phyloP scores from a whole-genome alignment of 2,888 invertebrate species.

The Mongoloraphidia duomilia region DNA sequence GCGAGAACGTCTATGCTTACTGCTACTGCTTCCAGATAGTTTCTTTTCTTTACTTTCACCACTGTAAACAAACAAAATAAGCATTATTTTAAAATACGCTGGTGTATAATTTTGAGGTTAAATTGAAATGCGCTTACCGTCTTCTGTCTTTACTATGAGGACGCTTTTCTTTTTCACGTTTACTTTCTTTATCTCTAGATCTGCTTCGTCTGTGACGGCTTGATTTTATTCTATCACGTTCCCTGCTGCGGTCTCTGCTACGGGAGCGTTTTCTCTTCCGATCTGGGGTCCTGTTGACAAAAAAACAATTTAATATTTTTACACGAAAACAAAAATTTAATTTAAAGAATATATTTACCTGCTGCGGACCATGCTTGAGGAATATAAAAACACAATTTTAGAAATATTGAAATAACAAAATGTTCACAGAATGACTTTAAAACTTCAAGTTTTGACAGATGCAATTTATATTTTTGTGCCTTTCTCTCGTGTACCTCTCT shows the following conservation, averaged over 20 bases:
- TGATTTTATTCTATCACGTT: slow-evolving; percentile 41
- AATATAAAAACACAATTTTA: too few relatives aligned
- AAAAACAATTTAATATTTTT: too few relatives aligned
- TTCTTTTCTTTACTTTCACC: slow-evolving; percentile 49
- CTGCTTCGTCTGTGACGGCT: slow-evolving; percentile 49
- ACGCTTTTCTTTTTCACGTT: slow-evolving; percentile 22
- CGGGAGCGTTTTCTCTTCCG: slow-evolving; percentile 6
- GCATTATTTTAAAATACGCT: slow-evolving; percentile 1
- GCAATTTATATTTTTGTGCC: too few relatives aligned
- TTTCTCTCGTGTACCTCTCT: too few relatives aligned
- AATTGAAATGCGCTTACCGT: slow-evolving; percentile 8
- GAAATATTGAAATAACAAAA: too few relatives aligned
- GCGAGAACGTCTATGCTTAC: slow-evolving; percentile 24
- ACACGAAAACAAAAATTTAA: too few relatives aligned
- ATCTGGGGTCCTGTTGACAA: too few relatives aligned
- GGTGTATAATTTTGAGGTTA: slow-evolving; percentile 9
- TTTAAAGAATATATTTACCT: too few relatives aligned
- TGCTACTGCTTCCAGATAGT: slow-evolving; percentile 36
- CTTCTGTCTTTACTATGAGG: slow-evolving; percentile 22
- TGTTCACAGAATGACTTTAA: too few relatives aligned
- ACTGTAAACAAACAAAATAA: slow-evolving; percentile 29
- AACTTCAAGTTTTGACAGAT: too few relatives aligned
- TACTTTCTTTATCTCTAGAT: slow-evolving; percentile 46
- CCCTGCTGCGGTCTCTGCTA: slow-evolving; percentile 20
- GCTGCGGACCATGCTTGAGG: too few relatives aligned